phyloP scores from a whole-genome alignment of 2,113 vertebrate genomes.

The Mastomys coucha region DNA sequence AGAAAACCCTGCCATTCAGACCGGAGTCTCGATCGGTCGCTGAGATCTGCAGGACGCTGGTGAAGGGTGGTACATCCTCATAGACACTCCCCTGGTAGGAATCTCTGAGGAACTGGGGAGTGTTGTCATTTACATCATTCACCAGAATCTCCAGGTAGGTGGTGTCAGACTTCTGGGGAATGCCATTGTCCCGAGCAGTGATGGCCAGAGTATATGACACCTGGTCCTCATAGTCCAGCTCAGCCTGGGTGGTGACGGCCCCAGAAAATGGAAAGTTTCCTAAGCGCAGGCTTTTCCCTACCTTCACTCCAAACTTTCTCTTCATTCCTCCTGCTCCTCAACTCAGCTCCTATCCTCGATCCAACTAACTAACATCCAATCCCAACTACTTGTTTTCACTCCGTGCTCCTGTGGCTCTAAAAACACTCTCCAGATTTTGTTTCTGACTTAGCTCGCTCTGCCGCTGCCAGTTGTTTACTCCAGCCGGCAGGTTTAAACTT shows the following conservation, averaged over 20 bases:
- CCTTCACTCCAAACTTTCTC: too few species aligned
- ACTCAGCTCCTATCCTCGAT: too few species aligned
- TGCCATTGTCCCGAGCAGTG: constrained; percentile 96
- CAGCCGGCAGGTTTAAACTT: too few species aligned
- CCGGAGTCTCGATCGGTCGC: constrained; percentile 95
- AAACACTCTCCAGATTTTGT: too few species aligned
- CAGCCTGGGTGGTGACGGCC: constrained; percentile 95
- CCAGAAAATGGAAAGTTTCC: constrained; percentile 82
- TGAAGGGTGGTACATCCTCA: constrained; percentile 95
- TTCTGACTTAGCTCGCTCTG: too few species aligned
- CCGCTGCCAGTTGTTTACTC: too few species aligned
- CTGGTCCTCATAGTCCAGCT: constrained; percentile 98
- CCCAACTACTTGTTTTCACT: too few species aligned
- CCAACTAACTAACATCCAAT: too few species aligned
- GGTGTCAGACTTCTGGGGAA: constrained; percentile 98
- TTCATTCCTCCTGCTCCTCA: too few species aligned
- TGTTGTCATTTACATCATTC: constrained; percentile 96
- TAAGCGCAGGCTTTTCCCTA: too few species aligned
- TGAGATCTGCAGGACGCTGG: constrained; percentile 96
- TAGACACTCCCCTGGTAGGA: constrained; percentile 94
- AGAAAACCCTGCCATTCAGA: constrained; percentile 95
- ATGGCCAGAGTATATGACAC: constrained; percentile 97
- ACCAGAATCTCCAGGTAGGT: constrained; percentile 98
- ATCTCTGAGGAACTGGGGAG: constrained; percentile 94
- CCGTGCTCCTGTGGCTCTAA: too few species aligned